Conservation (phyloP, 1,140 invertebrate genomes). For the Drosophila triauraria region DNA sequence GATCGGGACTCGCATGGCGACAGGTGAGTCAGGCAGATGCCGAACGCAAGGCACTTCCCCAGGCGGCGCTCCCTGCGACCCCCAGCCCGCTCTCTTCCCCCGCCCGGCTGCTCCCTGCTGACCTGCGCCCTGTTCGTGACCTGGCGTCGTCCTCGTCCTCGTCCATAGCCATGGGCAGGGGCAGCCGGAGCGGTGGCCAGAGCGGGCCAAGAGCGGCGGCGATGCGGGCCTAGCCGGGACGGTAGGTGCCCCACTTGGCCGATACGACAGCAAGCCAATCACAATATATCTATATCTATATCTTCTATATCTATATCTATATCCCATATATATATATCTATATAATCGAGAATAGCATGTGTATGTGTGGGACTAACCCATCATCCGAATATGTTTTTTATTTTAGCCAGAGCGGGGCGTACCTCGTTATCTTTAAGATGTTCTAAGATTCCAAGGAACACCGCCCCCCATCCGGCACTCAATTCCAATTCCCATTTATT, state of each 20-base stretch:
- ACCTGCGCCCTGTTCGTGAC: neutral
- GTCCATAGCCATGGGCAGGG: constrained; percentile 64
- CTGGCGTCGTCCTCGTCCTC: constrained; percentile 45
- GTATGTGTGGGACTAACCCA: constrained; percentile 16
- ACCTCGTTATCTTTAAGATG: constrained; percentile 3
- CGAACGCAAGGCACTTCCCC: constrained; percentile 1
- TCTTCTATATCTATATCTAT: neutral
- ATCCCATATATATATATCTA: neutral
- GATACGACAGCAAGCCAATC: constrained; percentile 9
- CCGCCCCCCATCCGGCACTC: neutral
- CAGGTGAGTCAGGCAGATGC: constrained; percentile 59
- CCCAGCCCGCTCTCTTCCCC: neutral
- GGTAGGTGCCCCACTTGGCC: constrained; percentile 9
- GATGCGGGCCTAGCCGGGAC: neutral
- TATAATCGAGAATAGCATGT: constrained; percentile 1
- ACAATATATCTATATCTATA: neutral
- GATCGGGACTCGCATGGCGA: constrained; percentile 59
- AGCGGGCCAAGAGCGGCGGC: constrained; percentile 5
- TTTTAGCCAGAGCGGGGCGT: constrained; percentile 8
- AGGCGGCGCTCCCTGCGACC: constrained; percentile 3
- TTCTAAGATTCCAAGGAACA: constrained; percentile 12
- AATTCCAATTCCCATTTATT: neutral
- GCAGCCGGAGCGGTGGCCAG: constrained; percentile 6
- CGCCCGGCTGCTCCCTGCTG: neutral
- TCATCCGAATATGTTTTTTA: constrained; percentile 7